Evolutionary conservation across 2,888 invertebrate species (phyloP), one percentile per base, ranked within the genome.

Genomic region (Agonopterix subpropinquella): DNA sequence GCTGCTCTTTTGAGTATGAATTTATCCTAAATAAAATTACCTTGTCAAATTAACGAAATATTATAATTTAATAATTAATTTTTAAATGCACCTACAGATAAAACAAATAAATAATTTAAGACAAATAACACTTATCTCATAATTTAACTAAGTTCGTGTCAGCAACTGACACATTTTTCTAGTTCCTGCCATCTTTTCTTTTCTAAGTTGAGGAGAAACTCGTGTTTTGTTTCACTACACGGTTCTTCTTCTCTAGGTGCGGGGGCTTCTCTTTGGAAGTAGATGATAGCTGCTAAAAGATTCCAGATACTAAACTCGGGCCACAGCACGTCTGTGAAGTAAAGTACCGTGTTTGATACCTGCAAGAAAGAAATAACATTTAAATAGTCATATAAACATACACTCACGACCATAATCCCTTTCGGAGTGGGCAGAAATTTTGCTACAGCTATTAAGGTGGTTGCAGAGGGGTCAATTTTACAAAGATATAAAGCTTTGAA

Each of bases 291-390:
- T 13, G 90, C 91, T 56, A 98, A 84, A 47, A 99, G 91, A 80
- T 98, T 94, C 97, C 97, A 98, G 53, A 97, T 91, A 43, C 92
- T 93, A 70, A 99, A 97, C 71, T 98, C 98, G 1, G 99, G 99
- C 99, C 99, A 99, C 37, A 99, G 81, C 0, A 96, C 95, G 55
- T 95, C 91, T 1, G 95, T 92, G 80, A 99, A 99, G 70, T 95
- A 95, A 41, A 99, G 77, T 44, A 95, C 93, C 7, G 96, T 92
- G 65, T 92, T 91, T 39, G 93, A 90, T 53, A 93, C 90, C 95
- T 97, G 78, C 50, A 79, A 39, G 11, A 11, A 28, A 28, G 28
- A 28, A 7, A 28, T 28, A 28, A 5, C 28, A 11, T 42, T 35
- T 49, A 49, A 28, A 28, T 4, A 28, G 28, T 3, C 18, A 18